Evolutionary conservation across 2,113 vertebrate species (phyloP), one percentile per base, ranked within the genome.

Genomic region (Leucosticte australis): DNA sequence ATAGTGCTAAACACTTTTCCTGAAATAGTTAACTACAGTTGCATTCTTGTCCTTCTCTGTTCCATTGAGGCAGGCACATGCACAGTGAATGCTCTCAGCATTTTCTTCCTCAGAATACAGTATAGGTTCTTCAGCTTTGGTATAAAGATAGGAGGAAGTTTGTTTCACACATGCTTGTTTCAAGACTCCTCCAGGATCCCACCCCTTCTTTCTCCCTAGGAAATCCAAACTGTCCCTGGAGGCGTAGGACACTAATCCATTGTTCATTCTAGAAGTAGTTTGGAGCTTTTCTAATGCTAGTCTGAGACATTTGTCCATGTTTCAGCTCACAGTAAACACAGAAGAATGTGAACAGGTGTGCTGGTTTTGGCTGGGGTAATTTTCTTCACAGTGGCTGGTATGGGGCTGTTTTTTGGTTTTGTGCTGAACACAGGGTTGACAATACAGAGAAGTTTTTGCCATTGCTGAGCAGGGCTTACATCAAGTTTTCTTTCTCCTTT

Each of bases 141-240:
- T 28, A 62, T 31, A 73, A 76, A 79, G 22, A 31, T 9, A 64
- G 7, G n/a, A 64, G 6, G 28, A 95, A 89, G 20, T 69, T 86
- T 83, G 24, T 83, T 91, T 24, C 39, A 55, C 1, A 10, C 5
- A 4, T 47, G 22, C 15, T 69, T 73, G 15, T 73, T 89, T 90
- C 39, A 67, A 73, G 80, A 2, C 3, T 3, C 6, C 10, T 7
- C 7, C 17, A 68, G 63, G 41, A 70, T 20, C 0, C 0, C 8
- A 69, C 7, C 3, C 19, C 17, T 17, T 64, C 31, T 21, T 24
- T 68, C 69, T 33, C 9, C 28, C 52, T 60, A 56, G 63, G 50
- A 90, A 69, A 53, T 10, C 26, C 17, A 7, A 39, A 24, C 55
- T 83, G 33, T 47, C 23, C 30, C 42, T 57, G 37, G 13, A 56